Evolutionary conservation across 2,113 vertebrate species (phyloP).

Genomic region (Heterotis niloticus): DNA sequence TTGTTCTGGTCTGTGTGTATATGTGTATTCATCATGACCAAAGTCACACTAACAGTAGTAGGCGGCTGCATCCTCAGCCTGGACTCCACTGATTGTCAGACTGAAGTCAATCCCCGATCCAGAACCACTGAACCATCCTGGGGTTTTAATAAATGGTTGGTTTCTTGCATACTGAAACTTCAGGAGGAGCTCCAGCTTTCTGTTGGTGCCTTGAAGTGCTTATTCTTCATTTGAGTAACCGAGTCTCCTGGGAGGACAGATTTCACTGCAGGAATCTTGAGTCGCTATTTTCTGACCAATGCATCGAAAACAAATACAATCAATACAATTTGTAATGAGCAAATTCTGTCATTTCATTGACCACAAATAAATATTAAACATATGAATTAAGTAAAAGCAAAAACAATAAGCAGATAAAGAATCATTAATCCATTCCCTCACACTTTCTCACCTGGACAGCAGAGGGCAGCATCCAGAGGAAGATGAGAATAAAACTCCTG

Average conservation of each 20-base stretch:
- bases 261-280: conserved; percentile 36
- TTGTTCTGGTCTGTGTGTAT: conserved; percentile 41
- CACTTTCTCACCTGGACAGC: no score
- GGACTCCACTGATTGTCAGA: conserved; percentile 44
- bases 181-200: conserved; percentile 47
- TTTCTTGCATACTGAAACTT: conserved; percentile 32
- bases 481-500: no score
- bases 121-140: conserved; percentile 45
- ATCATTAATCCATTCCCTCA: no score
- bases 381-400: no score
- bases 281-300: conserved; percentile 48
- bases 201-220: conserved; percentile 36
- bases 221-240: conserved; percentile 39
- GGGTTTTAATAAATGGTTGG: neutral
- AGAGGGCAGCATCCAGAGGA: no score
- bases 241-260: conserved; percentile 24
- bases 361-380: no score
- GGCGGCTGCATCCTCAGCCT: conserved; percentile 42
- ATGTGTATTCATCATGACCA: neutral
- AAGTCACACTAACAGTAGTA: conserved; percentile 36
- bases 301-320: conserved; percentile 15
- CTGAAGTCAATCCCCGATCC: conserved; percentile 39
- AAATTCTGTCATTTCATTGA: no score
- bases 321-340: no score
- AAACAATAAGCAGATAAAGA: no score